Evolutionary conservation across 1,140 invertebrate species (phyloP), one percentile per base, ranked within the genome.

Genomic region (Dysdera silvatica): DNA sequence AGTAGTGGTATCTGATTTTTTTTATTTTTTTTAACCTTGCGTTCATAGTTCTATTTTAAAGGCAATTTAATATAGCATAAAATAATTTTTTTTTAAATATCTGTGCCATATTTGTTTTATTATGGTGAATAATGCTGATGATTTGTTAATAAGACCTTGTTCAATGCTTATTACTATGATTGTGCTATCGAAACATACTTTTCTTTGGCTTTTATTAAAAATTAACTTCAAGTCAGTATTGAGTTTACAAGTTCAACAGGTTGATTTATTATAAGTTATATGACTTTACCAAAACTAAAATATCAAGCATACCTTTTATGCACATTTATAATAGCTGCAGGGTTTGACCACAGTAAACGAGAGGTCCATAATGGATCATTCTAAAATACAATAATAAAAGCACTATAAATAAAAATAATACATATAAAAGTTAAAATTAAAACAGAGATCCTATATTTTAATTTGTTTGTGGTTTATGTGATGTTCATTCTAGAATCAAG

Each of bases 361-460:
- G 88, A 84, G 53, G 86, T 88, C 89, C 89, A 93, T 8, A 92
- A 73, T 1, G 88, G 87, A 69, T 80, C 76, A 41, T 70, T 69
- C 68, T 79, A 62, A n/a, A 74, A 63, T 35, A 26, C 4, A 4
- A 49, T 14, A 49, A 4, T n/a, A n/a, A n/a, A n/a, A n/a, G n/a
- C n/a, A n/a, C n/a, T n/a, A n/a, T n/a, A n/a, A n/a, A n/a, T n/a
- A n/a, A n/a, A n/a, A n/a, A n/a, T n/a, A n/a, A n/a, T n/a, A n/a
- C n/a, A n/a, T n/a, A n/a, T n/a, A n/a, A n/a, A n/a, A n/a, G n/a
- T n/a, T n/a, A n/a, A n/a, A n/a, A n/a, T n/a, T n/a, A n/a, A n/a
- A n/a, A n/a, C n/a, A n/a, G n/a, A n/a, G n/a, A n/a, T n/a, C n/a
- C n/a, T n/a, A n/a, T n/a, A n/a, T n/a, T n/a, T n/a, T n/a, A n/a